Evolutionary conservation across 2,797 vertebrate genomes (phyloP), one percentile per base, ranked within the genome.

Genomic region (Darevskia mixta): DNA sequence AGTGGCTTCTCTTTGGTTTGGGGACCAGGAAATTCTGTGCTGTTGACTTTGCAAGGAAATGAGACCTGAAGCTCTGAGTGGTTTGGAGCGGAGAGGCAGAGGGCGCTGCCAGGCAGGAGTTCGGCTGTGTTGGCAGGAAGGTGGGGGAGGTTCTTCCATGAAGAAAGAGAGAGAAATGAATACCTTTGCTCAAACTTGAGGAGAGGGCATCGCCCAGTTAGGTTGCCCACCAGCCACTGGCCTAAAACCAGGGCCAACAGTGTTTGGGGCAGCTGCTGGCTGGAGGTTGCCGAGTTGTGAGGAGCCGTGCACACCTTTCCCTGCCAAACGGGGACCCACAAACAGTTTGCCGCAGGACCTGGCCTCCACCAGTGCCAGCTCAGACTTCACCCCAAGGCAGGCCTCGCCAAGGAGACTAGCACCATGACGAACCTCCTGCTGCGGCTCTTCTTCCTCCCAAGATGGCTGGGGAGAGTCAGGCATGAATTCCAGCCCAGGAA

Each of bases 201-300:
- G 61, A 6, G 89, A 93, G 4, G 92, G 87, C 76, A 88, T 78
- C 64, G 92, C 27, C 90, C 92, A 92, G 32, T 1, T 17, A 5
- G 66, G 87, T 43, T 83, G 88, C 23, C 85, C 77, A n/a, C 27
- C 89, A 61, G 86, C 35, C 86, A 81, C 32, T 2, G 43, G 18
- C 18, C 66, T 73, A 18, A 75, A 61, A 49, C 1, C 0, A 55
- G 1, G 84, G 71, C 61, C 17, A 49, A 43, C 0, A 1, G 0
- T 0, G 8, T 41, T 13, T 61, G 27, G 43, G 18, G 25, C 29
- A 5, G 32, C 2, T 20, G 25, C 61, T 64, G 61, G 78, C 61
- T 89, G 87, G n/a, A 38, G 15, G 43, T 41, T 58, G 41, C 25
- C 72, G 4, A 61, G 25, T 9, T 71, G 81, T 18, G 79, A 45